phyloP scores from a whole-genome alignment of 2,888 invertebrate species.

The Chymomyza caudatula region DNA sequence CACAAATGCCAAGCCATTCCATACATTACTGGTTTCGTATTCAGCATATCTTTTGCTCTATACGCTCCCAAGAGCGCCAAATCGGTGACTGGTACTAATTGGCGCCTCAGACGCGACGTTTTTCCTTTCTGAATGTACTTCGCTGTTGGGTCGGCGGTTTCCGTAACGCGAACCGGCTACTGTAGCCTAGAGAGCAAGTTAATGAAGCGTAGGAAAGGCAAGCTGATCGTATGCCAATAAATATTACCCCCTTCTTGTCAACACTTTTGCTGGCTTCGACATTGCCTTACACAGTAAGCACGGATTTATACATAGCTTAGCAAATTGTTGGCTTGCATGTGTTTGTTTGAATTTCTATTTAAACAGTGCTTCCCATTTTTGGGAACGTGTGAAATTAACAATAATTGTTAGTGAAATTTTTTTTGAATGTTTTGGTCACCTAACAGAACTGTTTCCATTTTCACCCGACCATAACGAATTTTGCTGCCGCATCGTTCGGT shows the following conservation, averaged over 20 bases:
- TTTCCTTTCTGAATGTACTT: neutral
- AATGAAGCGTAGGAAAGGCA: neutral
- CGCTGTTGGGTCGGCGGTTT: neutral
- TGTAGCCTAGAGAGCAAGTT: neutral
- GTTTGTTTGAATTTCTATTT: neutral
- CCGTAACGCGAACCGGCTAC: neutral
- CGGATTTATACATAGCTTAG: neutral
- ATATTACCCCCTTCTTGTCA: neutral
- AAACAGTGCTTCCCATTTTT: neutral
- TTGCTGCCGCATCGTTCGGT: neutral
- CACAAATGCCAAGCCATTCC: slow-evolving; percentile 33
- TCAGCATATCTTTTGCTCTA: slow-evolving; percentile 36
- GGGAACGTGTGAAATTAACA: neutral
- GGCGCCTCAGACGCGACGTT: slow-evolving; percentile 23
- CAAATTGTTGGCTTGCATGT: neutral
- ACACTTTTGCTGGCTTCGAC: neutral
- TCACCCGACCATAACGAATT: neutral
- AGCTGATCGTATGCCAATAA: neutral
- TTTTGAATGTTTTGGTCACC: too few relatives aligned
- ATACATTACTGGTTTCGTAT: slow-evolving; percentile 28
- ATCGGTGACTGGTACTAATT: slow-evolving; percentile 64
- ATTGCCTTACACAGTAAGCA: neutral
- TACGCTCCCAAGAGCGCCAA: slow-evolving; percentile 28
- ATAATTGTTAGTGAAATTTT: neutral
- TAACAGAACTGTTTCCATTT: neutral